phyloP scores from a whole-genome alignment of 1,140 invertebrate genomes.

The Eriosoma lanigerum region DNA sequence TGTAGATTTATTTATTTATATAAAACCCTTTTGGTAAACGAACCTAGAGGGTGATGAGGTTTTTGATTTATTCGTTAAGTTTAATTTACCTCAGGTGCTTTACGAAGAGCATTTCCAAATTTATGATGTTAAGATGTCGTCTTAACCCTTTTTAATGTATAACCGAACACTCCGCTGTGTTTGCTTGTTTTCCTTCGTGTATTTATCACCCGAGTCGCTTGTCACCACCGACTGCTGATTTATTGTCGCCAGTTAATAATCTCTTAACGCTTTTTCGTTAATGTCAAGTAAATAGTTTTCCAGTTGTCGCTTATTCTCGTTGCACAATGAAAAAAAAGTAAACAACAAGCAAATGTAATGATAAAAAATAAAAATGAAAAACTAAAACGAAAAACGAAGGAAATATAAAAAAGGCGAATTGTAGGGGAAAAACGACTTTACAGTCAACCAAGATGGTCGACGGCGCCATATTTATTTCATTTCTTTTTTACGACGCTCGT shows the following conservation, averaged over 20 bases:
- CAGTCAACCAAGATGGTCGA: constrained; percentile 42
- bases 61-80: constrained; percentile 50
- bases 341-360: not conserved
- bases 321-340: not conserved
- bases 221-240: constrained; percentile 38
- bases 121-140: constrained; percentile 40
- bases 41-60: not conserved
- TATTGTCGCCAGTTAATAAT: constrained; percentile 40
- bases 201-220: constrained; percentile 28
- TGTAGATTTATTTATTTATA: constrained; percentile 31
- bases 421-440: not conserved
- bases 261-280: constrained; percentile 49
- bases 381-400: constrained; percentile 8
- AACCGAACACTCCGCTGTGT: constrained; percentile 18
- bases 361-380: not conserved
- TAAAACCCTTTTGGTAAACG: constrained; percentile 25
- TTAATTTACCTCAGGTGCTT: constrained; percentile 42
- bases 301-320: constrained; percentile 19
- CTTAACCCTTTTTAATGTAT: constrained; percentile 50
- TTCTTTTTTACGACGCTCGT: constrained; percentile 38
- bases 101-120: constrained; percentile 36
- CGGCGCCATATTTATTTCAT: constrained; percentile 49
- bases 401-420: constrained; percentile 20
- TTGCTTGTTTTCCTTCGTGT: constrained; percentile 4
- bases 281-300: constrained; percentile 38